Evolutionary conservation across 2,113 vertebrate genomes (phyloP).

Genomic region (Eubucco bourcierii): DNA sequence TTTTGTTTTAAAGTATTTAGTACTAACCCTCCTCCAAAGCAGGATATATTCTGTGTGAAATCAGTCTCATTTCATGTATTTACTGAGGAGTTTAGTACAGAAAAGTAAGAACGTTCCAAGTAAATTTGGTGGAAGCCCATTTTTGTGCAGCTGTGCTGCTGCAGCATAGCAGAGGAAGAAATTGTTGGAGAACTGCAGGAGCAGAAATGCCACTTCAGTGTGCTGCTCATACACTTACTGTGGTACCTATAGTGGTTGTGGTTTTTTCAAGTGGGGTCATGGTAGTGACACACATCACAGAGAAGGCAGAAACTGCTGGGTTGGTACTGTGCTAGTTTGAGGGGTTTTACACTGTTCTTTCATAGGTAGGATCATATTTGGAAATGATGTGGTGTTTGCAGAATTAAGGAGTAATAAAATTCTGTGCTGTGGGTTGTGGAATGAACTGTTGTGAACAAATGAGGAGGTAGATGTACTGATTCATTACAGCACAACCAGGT

Average conservation of each 20-base stretch:
- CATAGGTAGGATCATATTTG: background rate
- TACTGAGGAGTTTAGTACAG: background rate
- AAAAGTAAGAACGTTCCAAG: background rate
- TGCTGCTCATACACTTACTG: background rate
- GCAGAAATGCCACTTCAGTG: background rate
- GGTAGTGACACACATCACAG: background rate
- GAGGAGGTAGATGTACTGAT: background rate
- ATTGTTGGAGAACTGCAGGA: background rate
- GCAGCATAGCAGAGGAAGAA: background rate
- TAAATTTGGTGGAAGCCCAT: background rate
- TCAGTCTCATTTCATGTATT: background rate
- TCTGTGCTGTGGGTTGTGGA: background rate
- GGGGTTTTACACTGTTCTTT: background rate
- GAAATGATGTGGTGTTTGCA: background rate
- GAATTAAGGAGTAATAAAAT: background rate
- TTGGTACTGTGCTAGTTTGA: background rate
- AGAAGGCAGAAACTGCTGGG: background rate
- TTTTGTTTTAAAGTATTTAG: background rate
- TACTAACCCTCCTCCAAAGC: background rate
- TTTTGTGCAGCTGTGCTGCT: background rate
- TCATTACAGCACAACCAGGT: background rate
- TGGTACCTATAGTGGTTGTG: background rate
- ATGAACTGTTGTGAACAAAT: background rate
- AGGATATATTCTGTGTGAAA: background rate
- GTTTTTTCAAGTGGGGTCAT: background rate